Evolutionary conservation across 1,140 invertebrate species (phyloP).

Genomic region (Cydia splendana): DNA sequence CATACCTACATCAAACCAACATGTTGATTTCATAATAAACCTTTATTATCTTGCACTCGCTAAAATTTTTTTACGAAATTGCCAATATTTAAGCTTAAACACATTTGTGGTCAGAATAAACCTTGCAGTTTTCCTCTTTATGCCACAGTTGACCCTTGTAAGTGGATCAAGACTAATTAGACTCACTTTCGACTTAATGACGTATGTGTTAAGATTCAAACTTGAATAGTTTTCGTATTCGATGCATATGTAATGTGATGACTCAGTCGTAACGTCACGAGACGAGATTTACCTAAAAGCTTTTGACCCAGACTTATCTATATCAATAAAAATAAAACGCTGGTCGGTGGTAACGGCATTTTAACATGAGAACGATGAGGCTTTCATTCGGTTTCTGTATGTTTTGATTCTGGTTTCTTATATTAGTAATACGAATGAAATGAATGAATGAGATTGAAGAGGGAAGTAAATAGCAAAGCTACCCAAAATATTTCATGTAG

Average conservation of each 20-base stretch:
- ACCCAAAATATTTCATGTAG: too few species aligned
- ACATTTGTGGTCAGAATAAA: slow-evolving; percentile 11
- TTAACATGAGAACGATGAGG: background rate
- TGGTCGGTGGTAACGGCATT: background rate
- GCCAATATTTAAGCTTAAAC: slow-evolving; percentile 1
- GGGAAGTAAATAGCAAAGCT: too few species aligned
- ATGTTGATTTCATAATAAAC: background rate
- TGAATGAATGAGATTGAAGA: too few species aligned
- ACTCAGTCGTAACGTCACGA: background rate
- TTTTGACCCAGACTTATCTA: slow-evolving; percentile 16
- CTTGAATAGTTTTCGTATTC: background rate
- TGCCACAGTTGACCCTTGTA: background rate
- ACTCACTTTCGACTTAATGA: background rate
- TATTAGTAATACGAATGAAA: too few species aligned
- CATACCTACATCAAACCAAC: too few species aligned
- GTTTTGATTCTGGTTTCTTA: background rate
- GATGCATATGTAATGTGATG: background rate
- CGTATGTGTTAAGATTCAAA: background rate
- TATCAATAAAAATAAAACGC: background rate
- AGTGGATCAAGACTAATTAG: background rate
- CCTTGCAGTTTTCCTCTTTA: slow-evolving; percentile 16
- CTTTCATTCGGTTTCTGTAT: background rate
- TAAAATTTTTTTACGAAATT: background rate
- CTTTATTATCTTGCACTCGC: background rate
- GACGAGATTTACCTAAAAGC: slow-evolving; percentile 11